Conservation (phyloP, 2,797 vertebrate genomes). For the Enteromius argenteus region DNA sequence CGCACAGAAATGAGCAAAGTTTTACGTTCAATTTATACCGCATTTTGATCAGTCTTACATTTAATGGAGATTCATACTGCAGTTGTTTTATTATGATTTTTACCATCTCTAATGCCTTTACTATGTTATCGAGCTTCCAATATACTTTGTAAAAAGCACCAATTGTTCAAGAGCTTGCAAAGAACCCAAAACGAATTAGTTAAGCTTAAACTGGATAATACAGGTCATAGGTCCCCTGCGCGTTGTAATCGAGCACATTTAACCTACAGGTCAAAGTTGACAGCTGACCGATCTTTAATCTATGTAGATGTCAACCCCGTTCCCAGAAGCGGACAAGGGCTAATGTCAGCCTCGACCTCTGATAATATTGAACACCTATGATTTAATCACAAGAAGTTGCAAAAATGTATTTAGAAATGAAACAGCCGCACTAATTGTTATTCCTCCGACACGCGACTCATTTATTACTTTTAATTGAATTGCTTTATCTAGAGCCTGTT, state of each 20-base stretch:
- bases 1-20: no score
- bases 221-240: background rate
- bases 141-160: background rate
- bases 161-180: background rate
- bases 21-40: background rate
- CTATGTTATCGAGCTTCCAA: background rate
- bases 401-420: slow-evolving; percentile 21
- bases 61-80: background rate
- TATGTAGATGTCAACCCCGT: slow-evolving; percentile 29
- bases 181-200: background rate
- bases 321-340: slow-evolving; percentile 23
- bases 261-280: slow-evolving; percentile 26
- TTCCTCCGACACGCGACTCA: slow-evolving; percentile 26
- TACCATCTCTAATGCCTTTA: background rate
- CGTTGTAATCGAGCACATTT: slow-evolving; percentile 20
- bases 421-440: slow-evolving; percentile 35
- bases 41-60: background rate
- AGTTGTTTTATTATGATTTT: background rate
- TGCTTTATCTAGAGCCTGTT: slow-evolving; percentile 50
- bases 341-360: slow-evolving; percentile 1
- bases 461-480: slow-evolving; percentile 54
- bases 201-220: slow-evolving; percentile 18
- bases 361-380: slow-evolving; percentile 4
- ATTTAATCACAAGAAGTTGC: slow-evolving; percentile 48
- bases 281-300: slow-evolving; percentile 32